These are phyloP conservation scores for Istiophorus platypterus DNA, from an alignment of 2,113 vertebrate genomes.

Conservation along the genomic window DNA sequence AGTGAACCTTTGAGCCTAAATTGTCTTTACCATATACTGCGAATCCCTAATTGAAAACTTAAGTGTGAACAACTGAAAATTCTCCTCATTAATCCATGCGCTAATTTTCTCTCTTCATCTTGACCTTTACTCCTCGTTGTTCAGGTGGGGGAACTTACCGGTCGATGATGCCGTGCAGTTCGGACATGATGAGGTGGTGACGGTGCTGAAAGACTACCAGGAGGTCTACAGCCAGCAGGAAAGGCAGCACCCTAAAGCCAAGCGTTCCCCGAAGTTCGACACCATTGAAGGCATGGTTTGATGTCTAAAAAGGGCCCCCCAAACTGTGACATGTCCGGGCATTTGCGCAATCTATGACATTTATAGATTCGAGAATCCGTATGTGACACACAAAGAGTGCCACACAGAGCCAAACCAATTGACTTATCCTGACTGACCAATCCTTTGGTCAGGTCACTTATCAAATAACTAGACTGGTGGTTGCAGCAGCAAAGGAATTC, in stretches of 20 bases:
- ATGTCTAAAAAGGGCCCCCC: slow-evolving; percentile 3
- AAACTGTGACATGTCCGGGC: neutral
- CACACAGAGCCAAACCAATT: neutral
- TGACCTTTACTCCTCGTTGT: neutral
- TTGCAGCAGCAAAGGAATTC: neutral
- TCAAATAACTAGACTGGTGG: neutral
- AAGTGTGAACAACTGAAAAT: neutral
- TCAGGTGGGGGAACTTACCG: slow-evolving; percentile 90
- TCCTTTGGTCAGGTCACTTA: neutral
- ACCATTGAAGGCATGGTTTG: slow-evolving; percentile 86
- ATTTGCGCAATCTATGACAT: slow-evolving; percentile 25
- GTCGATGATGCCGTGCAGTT: slow-evolving; percentile 89
- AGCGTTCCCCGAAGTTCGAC: slow-evolving; percentile 74
- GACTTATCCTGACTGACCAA: neutral
- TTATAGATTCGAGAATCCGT: neutral
- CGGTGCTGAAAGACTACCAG: slow-evolving; percentile 87
- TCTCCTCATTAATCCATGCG: neutral
- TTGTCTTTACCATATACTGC: neutral
- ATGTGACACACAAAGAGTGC: neutral
- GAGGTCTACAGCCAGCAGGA: slow-evolving; percentile 65
- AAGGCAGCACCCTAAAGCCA: slow-evolving; percentile 31
- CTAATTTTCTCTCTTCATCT: neutral
- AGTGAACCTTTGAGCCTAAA: neutral
- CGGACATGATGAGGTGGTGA: slow-evolving; percentile 83
- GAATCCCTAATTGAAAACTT: neutral